phyloP scores from a whole-genome alignment of 2,797 vertebrate genomes.

The Taeniopygia guttata region DNA sequence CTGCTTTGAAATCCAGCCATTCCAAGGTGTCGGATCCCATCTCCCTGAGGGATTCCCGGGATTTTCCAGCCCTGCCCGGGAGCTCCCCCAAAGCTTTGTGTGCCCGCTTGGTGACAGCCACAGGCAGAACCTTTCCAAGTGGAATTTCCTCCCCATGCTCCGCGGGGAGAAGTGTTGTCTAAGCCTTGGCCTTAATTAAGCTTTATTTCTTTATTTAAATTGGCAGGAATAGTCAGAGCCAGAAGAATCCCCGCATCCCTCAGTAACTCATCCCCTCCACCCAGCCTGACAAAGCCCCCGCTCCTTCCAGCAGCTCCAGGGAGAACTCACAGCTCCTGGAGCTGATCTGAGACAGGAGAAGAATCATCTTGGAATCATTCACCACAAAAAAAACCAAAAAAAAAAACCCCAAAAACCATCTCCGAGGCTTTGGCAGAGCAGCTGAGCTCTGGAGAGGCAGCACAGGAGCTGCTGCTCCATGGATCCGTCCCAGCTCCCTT shows the following conservation, averaged over 20 bases:
- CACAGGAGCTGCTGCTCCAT: background rate
- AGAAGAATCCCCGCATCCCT: background rate
- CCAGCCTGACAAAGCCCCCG: background rate
- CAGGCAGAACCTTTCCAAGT: background rate
- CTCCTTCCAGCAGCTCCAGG: background rate
- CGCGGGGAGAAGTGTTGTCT: background rate
- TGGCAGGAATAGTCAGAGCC: background rate
- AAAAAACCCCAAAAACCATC: background rate
- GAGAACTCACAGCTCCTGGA: background rate
- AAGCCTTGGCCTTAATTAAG: background rate
- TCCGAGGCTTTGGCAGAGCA: background rate
- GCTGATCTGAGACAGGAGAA: background rate
- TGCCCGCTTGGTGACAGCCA: accelerated
- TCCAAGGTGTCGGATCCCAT: background rate
- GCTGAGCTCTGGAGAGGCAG: background rate
- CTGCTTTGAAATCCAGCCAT: background rate
- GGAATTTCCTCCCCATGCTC: background rate
- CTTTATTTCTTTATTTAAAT: background rate
- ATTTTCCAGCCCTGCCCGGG: background rate
- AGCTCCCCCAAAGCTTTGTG: background rate
- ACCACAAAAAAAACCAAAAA: background rate
- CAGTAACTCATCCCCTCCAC: background rate
- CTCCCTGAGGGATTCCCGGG: accelerated
- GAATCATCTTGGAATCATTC: background rate
- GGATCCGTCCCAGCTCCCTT: background rate